Conservation (phyloP, 2,888 invertebrate genomes). For the Eurois occulta region DNA sequence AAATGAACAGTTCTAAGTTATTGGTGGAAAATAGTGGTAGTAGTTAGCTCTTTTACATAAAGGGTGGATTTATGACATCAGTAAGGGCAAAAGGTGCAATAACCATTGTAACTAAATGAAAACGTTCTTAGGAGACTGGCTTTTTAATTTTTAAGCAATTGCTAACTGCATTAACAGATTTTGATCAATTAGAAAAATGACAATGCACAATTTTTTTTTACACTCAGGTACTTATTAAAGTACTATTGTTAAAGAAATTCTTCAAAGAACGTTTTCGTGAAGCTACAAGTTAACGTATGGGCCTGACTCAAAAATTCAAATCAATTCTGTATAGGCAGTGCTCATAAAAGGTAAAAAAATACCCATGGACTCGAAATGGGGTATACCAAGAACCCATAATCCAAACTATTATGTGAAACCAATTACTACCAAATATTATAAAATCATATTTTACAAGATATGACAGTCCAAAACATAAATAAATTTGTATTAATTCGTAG, state of each 20-base stretch:
- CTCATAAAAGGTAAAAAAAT: constrained; percentile 6
- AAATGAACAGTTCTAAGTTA: not conserved
- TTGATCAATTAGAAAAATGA: not conserved
- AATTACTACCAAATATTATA: constrained; percentile 38
- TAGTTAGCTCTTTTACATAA: constrained; percentile 2
- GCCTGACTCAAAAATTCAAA: not conserved
- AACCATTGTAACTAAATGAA: not conserved
- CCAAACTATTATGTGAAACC: constrained; percentile 45
- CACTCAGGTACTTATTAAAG: too few relatives aligned
- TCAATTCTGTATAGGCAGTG: not conserved
- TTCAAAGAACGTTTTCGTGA: not conserved
- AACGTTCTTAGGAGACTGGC: not conserved
- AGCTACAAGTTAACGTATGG: not conserved
- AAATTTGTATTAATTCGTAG: not conserved
- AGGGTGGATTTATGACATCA: constrained; percentile 2
- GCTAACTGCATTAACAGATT: not conserved
- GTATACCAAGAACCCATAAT: constrained; percentile 22
- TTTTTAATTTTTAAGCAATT: not conserved
- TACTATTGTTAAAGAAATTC: not conserved
- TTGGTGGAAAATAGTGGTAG: not conserved
- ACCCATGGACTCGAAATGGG: constrained; percentile 15
- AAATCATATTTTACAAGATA: not conserved
- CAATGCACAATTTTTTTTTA: not conserved
- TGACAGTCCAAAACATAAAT: not conserved
- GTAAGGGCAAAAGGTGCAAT: constrained; percentile 1